Evolutionary conservation across 2,113 vertebrate genomes (phyloP).

Genomic region (Mungos mungo): DNA sequence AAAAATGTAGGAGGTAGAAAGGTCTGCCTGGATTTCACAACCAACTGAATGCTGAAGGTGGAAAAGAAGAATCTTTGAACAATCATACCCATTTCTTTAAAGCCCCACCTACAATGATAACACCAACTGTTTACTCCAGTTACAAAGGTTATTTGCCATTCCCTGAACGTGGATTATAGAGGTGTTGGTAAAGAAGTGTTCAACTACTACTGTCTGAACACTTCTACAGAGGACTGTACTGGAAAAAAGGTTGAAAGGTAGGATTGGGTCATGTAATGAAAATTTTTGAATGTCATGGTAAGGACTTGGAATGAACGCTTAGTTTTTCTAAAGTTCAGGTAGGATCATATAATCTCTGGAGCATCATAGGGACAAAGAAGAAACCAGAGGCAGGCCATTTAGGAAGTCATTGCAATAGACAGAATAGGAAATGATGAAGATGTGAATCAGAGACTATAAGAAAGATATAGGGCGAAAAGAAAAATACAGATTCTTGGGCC

Average conservation of each 20-base stretch:
- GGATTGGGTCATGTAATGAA: neutral
- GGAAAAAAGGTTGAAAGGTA: slow-evolving; percentile 28
- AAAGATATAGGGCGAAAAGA: neutral
- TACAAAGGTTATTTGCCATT: neutral
- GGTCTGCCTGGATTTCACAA: neutral
- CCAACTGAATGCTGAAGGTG: neutral
- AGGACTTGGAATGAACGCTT: neutral
- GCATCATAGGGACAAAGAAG: neutral
- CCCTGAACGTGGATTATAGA: neutral
- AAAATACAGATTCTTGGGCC: neutral
- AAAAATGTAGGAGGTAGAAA: neutral
- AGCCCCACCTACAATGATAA: neutral
- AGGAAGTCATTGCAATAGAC: neutral
- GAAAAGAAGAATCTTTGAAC: slow-evolving; percentile 16
- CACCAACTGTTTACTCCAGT: neutral
- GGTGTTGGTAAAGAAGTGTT: neutral
- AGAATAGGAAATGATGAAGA: slow-evolving; percentile 24
- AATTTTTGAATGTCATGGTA: neutral
- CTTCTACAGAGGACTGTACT: neutral
- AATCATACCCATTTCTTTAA: neutral
- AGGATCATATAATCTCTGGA: neutral
- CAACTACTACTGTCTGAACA: neutral
- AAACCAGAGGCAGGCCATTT: neutral
- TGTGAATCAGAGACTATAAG: neutral
- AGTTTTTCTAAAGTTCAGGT: neutral